Base-by-base conservation (phyloP, 2,113 vertebrate genomes). In the Carettochelys insculpta region DNA sequence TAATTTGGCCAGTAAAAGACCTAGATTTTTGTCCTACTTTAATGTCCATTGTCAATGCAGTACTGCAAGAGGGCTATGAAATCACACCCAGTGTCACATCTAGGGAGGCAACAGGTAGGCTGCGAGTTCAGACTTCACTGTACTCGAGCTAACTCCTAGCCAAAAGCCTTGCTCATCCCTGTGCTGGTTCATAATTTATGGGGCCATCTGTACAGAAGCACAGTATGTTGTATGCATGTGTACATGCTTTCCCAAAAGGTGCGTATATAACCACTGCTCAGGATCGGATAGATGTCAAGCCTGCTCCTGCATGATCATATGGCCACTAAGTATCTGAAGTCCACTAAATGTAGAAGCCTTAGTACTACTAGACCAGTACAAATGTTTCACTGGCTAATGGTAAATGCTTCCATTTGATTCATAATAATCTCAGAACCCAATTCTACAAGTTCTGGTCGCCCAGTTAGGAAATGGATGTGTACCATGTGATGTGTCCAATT, bases 181-280 rank as follows among this genome's bases (percentile, higher is more conserved):
- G 77, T 20, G 34, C 8, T 0, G 68, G 85, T 54, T 56, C 0
- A 0, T 71, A 83, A 75, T 12, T 89, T 71, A 79, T 48, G 54
- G 34, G 58, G 24, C 71, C 51, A 38, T 83, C 29, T 77, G 48
- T 17, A 77, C 22, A 27, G 24, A 27, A 50, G 41, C 8, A 11
- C 13, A 22, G 47, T 73, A 50, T 89, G 50, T 12, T 75, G 43
- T 24, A 13, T 31, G 47, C n/a, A n/a, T 65, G n/a, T 82, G 34
- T 3, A 58, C 47, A 8, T 0, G 0, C 51, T 58, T 79, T 71
- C 25, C 68, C 1, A 1, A 6, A 25, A 41, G 8, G 61, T 19
- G 25, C 19, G 3, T 2, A 76, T 41, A 13, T 16, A 58, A 58
- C 25, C 1, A 3, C 58, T 34, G 58, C 58, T 17, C 31, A 34